These are phyloP conservation scores for Circaetus cinerascens DNA, from an alignment of 2,113 vertebrate genomes.

Conservation along the genomic window DNA sequence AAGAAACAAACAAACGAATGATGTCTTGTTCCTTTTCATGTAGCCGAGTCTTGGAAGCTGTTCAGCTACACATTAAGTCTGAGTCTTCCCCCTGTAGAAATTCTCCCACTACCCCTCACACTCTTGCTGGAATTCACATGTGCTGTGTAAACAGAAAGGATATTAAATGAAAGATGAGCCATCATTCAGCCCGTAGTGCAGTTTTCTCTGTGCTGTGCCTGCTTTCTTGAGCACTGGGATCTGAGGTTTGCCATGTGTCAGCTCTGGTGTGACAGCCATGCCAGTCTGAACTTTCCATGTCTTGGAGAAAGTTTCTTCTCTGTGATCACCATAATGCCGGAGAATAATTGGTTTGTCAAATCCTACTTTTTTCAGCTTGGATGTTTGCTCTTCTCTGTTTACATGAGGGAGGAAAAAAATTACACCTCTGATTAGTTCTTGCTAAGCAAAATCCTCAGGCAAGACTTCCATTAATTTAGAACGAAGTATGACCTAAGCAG, in stretches of 20 bases:
- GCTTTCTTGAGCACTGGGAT: conserved; percentile 17
- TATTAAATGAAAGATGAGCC: conserved; percentile 79
- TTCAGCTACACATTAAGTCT: background rate
- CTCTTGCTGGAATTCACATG: background rate
- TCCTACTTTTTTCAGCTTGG: conserved; percentile 11
- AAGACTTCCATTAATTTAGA: background rate
- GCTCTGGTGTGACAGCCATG: background rate
- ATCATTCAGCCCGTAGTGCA: conserved; percentile 70
- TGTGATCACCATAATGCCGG: conserved; percentile 64
- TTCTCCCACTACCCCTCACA: background rate
- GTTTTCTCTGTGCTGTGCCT: conserved; percentile 51
- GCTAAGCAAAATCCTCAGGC: background rate
- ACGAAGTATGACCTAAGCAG: background rate
- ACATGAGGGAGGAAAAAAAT: background rate
- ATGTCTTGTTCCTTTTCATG: background rate
- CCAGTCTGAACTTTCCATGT: background rate
- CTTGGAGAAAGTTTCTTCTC: background rate
- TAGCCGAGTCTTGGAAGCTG: background rate
- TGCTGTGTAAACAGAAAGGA: conserved; percentile 44
- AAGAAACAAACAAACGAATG: background rate
- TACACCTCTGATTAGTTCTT: background rate
- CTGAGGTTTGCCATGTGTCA: conserved; percentile 24
- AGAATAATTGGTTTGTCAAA: conserved; percentile 50
- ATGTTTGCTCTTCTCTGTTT: conserved; percentile 66
- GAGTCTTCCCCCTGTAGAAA: background rate